Base-by-base conservation (phyloP, 2,888 invertebrate species). In the Hyposoter didymator region DNA sequence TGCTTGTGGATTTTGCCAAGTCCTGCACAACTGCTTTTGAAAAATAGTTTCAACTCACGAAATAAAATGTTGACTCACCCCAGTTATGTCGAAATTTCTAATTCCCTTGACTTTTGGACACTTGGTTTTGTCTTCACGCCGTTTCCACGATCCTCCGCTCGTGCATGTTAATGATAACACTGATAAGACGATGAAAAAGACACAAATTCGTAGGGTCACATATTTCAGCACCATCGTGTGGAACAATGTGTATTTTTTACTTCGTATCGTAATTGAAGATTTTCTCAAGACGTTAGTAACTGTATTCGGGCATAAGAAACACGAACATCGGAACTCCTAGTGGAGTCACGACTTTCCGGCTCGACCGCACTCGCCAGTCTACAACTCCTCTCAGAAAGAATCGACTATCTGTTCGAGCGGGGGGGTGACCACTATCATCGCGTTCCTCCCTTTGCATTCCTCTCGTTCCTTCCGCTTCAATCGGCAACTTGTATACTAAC, bases 61-160 rank as follows among this genome's bases (percentile, higher is more conserved):
- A 76, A 39, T n/a, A 72, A 75, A 64, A 59, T 43, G 28, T 22
- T 17, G 72, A 79, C 84, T 82, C 90, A 97, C 97, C 94, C 96
- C 95, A 88, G 96, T 95, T 89, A 98, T 94, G 94, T 97, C 96
- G 91, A 98, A 97, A 94, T 97, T 97, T 62, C 96, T 95, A 74
- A 96, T 96, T 19, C 97, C 97, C 93, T 96, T 96, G 86, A 98
- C 98, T 95, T 95, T 95, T 0, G 97, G 97, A 90, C 97, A 97
- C 92, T 96, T 96, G 19, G 95, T 95, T 90, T 96, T 95, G 92
- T 96, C 96, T 90, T 96, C 96, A 55, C 95, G 94, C 88, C 94
- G 94, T 89, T 94, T 93, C 92, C 93, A 94, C 17, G 85, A 67
- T 49, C 82, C 79, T 19, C 66, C 76, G 47, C 72, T 74, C 32